Evolutionary conservation across 2,113 vertebrate genomes (phyloP).

Genomic region (Ariopsis seemanni): DNA sequence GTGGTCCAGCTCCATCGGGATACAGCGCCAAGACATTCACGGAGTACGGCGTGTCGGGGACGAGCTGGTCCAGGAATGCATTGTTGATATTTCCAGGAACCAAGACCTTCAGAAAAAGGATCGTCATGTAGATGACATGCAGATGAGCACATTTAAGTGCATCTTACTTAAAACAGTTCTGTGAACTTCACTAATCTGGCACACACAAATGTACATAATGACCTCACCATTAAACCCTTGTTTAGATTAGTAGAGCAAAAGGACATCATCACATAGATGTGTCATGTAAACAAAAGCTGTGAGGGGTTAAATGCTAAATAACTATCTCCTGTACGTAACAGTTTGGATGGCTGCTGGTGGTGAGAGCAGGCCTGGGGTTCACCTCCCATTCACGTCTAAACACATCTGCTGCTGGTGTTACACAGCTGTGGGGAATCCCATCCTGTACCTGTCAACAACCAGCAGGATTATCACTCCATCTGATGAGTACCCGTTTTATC

Average conservation of each 20-base stretch:
- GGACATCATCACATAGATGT: constrained; percentile 55
- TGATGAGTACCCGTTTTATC: constrained; percentile 3
- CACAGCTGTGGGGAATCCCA: constrained; percentile 31
- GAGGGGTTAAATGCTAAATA: constrained; percentile 52
- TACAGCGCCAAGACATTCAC: constrained; percentile 84
- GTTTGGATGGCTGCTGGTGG: constrained; percentile 1
- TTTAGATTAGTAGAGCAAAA: constrained; percentile 46
- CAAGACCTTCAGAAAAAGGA: constrained; percentile 75
- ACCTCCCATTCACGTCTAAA: constrained; percentile 18
- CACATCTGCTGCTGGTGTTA: constrained; percentile 5
- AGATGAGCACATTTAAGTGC: constrained; percentile 17
- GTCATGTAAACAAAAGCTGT: constrained; percentile 63
- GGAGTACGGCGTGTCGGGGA: constrained; percentile 86
- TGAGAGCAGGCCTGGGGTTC: background rate
- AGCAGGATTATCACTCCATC: constrained; percentile 26
- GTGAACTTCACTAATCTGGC: constrained; percentile 54
- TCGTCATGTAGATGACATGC: constrained; percentile 37
- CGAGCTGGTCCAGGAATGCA: constrained; percentile 84
- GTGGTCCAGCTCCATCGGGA: constrained; percentile 83
- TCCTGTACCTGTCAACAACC: constrained; percentile 41
- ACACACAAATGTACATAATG: constrained; percentile 64
- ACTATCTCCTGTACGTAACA: constrained; percentile 38
- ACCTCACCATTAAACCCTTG: constrained; percentile 60
- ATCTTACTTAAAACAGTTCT: constrained; percentile 38
- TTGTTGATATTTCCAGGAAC: constrained; percentile 81